Percentiles rank a stretch among this genome's conserved stretches.
Conservation (phyloP, 1,140 invertebrate genomes). For the Maniola jurtina region DNA sequence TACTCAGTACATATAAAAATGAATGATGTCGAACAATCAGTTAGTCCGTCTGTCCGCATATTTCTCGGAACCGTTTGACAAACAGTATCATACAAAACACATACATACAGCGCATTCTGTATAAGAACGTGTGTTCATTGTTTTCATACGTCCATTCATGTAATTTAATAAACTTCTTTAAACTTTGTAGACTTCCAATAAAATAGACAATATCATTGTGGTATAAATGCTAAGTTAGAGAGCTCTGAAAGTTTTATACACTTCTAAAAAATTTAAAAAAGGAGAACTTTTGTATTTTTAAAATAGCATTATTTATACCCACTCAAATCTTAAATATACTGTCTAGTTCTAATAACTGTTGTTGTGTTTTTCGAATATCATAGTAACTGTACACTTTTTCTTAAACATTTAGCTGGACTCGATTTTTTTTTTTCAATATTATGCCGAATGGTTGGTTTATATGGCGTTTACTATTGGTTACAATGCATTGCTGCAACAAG, state of each 20-base stretch:
- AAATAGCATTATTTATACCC: no score
- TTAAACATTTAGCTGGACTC: background rate
- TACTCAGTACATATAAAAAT: no score
- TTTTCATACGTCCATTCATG: background rate
- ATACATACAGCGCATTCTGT: constrained; percentile 5
- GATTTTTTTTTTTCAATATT: no score
- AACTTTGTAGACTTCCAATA: no score
- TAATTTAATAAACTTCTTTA: background rate
- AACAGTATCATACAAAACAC: constrained; percentile 8
- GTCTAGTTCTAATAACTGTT: background rate
- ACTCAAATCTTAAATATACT: background rate
- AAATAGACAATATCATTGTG: background rate
- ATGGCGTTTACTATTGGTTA: no score
- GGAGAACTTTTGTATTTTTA: no score
- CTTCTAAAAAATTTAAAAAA: no score
- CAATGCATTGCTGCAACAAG: no score
- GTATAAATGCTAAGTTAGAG: background rate
- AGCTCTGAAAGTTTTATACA: no score
- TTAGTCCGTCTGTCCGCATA: constrained; percentile 19
- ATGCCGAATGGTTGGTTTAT: no score
- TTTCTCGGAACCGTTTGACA: constrained; percentile 20
- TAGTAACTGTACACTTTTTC: background rate
- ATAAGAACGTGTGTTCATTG: constrained; percentile 5
- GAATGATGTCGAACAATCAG: background rate
- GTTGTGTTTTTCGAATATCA: background rate